Percentiles rank a stretch among this genome's conserved stretches.
These are phyloP conservation scores for Oreochromis aureus DNA, from an alignment of 2,113 vertebrate genomes.

Conservation along the genomic window DNA sequence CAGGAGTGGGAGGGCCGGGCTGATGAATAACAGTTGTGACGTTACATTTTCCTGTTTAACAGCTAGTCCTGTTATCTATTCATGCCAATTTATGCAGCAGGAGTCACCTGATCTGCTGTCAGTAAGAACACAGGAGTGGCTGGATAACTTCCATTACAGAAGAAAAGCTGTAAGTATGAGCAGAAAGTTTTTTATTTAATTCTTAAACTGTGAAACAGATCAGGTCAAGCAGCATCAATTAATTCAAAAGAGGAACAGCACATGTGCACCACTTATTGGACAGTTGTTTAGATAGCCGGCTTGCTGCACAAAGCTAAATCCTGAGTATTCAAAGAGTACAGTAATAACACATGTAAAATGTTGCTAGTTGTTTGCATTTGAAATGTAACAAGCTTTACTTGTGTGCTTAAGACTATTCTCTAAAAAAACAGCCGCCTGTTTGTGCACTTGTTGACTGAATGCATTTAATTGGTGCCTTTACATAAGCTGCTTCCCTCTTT, in stretches of 20 bases:
- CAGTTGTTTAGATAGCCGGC: neutral
- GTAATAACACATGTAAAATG: neutral
- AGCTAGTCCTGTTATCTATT: neutral
- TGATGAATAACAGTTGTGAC: slow-evolving; percentile 42
- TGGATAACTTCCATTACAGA: neutral
- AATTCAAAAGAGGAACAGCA: neutral
- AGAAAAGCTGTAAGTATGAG: slow-evolving; percentile 17
- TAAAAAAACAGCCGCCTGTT: neutral
- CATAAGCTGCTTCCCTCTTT: neutral
- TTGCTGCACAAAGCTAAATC: neutral
- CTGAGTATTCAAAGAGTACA: neutral
- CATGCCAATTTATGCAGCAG: neutral
- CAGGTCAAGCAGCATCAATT: neutral
- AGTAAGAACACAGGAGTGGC: neutral
- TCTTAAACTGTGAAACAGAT: neutral
- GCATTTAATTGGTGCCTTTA: neutral
- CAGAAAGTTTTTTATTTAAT: neutral
- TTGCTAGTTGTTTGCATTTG: neutral
- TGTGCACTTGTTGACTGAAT: neutral
- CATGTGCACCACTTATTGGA: neutral
- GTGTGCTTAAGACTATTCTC: neutral
- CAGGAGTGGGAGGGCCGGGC: neutral
- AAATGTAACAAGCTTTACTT: neutral
- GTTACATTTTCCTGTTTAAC: slow-evolving; percentile 16
- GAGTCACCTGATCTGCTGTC: slow-evolving; percentile 8